A percentile compares a stretch with the other conserved stretches of the same genome.
Conservation (phyloP, 1,140 invertebrate species). For the Diachasma alloeum region DNA sequence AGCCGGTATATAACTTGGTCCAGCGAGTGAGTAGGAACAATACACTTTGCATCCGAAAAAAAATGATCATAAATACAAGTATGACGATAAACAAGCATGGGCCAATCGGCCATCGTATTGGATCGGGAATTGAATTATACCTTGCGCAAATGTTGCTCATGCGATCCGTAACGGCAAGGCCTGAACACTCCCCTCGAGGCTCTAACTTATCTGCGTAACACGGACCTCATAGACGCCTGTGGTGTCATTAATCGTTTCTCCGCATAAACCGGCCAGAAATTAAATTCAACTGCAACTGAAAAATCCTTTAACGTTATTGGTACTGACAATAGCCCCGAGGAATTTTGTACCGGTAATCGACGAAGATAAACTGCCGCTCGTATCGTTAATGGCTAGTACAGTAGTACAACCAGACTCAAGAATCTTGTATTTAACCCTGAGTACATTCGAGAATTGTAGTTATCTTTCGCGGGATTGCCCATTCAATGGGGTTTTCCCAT, state of each 20-base stretch:
- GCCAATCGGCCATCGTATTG: not conserved
- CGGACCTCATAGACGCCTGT: not conserved
- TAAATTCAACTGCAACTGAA: too few relatives aligned
- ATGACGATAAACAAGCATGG: not conserved
- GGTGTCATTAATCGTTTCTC: not conserved
- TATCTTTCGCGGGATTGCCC: too few relatives aligned
- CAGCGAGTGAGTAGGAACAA: conserved; percentile 34
- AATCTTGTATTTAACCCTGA: too few relatives aligned
- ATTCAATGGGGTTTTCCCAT: too few relatives aligned
- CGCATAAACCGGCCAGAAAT: too few relatives aligned
- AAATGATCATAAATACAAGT: not conserved
- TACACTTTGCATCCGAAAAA: conserved; percentile 10
- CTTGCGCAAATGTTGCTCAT: not conserved
- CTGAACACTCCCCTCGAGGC: not conserved
- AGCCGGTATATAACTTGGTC: not conserved
- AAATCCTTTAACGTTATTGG: too few relatives aligned
- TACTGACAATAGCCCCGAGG: too few relatives aligned
- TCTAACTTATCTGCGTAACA: conserved; percentile 1
- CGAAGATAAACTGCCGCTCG: too few relatives aligned
- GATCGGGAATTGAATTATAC: not conserved
- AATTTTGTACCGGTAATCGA: too few relatives aligned
- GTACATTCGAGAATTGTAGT: too few relatives aligned
- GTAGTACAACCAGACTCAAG: too few relatives aligned
- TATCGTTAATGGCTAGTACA: too few relatives aligned
- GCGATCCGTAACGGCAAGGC: not conserved